Percentiles rank a stretch among this genome's conserved stretches.
phyloP scores from a whole-genome alignment of 2,888 invertebrate genomes.

The Tiliacea aurago region DNA sequence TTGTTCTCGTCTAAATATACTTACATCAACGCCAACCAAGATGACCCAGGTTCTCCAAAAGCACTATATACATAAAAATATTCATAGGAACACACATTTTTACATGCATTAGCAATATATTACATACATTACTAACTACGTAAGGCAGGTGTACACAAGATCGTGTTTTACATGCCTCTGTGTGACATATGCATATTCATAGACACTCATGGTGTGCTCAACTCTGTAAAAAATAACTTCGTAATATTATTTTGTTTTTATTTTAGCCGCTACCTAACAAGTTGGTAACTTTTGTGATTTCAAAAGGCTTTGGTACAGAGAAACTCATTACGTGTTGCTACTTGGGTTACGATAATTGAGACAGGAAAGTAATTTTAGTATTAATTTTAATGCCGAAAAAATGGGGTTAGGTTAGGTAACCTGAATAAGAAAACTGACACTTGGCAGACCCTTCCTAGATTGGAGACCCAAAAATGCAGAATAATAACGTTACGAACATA shows the following conservation, averaged over 20 bases:
- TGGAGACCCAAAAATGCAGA: neutral
- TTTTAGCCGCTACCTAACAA: conserved; percentile 21
- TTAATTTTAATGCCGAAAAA: neutral
- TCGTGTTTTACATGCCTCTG: conserved; percentile 49
- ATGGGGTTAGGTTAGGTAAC: neutral
- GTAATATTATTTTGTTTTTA: conserved; percentile 43
- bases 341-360: conserved; percentile 10
- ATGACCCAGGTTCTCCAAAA: no score
- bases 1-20: neutral
- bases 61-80: conserved; percentile 15
- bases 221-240: conserved; percentile 51
- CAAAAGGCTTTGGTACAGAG: conserved; percentile 23
- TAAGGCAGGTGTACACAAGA: conserved; percentile 38
- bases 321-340: conserved; percentile 24
- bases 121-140: conserved; percentile 40
- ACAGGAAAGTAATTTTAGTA: conserved; percentile 13
- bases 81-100: conserved; percentile 35
- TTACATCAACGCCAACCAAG: neutral
- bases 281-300: neutral
- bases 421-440: neutral
- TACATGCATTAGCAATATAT: conserved; percentile 52
- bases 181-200: conserved; percentile 63
- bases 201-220: conserved; percentile 58
- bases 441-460: neutral
- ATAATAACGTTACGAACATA: neutral